Evolutionary conservation across 2,888 invertebrate genomes (phyloP), one percentile per base, ranked within the genome.

Genomic region (Muscina levida): DNA sequence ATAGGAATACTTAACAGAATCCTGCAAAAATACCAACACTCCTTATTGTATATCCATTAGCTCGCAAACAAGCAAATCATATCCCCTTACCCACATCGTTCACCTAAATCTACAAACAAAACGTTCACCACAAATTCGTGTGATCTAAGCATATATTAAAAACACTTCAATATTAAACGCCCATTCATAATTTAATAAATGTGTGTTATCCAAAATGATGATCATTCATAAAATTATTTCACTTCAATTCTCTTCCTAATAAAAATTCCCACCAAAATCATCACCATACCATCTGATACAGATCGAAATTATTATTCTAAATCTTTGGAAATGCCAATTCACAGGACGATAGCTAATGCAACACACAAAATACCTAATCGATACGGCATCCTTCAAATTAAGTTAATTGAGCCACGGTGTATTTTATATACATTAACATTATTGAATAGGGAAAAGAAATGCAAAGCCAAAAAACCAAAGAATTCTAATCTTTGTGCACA

Each of bases 351-450:
- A 22, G 37, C n/a, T n/a, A n/a, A n/a, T 1, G 53, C 26, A 26
- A 22, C 37, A 51, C 37, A 31, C 31, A 70, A 62, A 79, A 79
- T 31, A 31, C 31, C 8, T 31, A n/a, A 8, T 31, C 31, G 3
- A 81, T 80, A n/a, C n/a, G n/a, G n/a, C n/a, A 84, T 85, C 82
- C 85, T 86, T 77, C 83, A 82, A 87, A 86, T 87, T 86, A 85
- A 74, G 85, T 85, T 87, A 88, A 87, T 88, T 87, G 86, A 82
- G 85, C 82, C 83, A 84, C 70, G 83, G 84, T 72, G 79, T 80
- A 73, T 77, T 77, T 62, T 39, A 62, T 62, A 42, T 42, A 62
- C 39, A 62, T 62, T 42, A 62, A 17, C 62, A n/a, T 13, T 19
- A 24, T n/a, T 4, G 24, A 15, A 57, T 19, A 5, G 19, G n/a